These are phyloP conservation scores for Allolobophora icterica DNA, from an alignment of 2,888 invertebrate genomes.

Conservation along the genomic window DNA sequence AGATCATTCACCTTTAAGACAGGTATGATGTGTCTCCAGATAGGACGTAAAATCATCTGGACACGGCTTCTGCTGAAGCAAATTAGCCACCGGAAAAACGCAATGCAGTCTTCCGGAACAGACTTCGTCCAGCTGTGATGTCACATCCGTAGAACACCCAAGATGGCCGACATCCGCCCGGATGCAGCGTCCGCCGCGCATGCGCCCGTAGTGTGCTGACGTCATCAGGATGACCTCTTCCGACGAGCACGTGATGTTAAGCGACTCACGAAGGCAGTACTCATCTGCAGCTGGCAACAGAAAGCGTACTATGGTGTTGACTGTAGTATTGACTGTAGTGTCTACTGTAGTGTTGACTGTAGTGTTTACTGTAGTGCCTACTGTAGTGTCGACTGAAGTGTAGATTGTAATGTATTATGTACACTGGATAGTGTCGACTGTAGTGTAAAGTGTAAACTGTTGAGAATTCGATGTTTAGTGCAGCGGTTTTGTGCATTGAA, in stretches of 20 bases:
- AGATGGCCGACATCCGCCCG: constrained; percentile 34
- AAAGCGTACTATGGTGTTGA: background rate
- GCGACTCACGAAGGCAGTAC: constrained; percentile 39
- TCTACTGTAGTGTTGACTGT: background rate
- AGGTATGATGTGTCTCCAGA: constrained; percentile 36
- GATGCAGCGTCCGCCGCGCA: constrained; percentile 38
- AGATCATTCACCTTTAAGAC: constrained; percentile 33
- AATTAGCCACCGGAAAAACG: constrained; percentile 32
- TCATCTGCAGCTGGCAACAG: background rate
- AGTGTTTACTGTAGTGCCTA: too few relatives aligned
- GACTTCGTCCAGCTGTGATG: constrained; percentile 35
- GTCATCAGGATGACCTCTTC: constrained; percentile 41
- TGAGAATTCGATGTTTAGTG: background rate
- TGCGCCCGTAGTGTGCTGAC: constrained; percentile 42
- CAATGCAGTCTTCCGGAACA: constrained; percentile 39
- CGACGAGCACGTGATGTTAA: constrained; percentile 39
- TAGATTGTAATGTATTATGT: too few relatives aligned
- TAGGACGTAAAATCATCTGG: constrained; percentile 36
- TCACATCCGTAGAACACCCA: constrained; percentile 39
- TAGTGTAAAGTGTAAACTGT: too few relatives aligned
- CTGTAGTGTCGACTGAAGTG: too few relatives aligned
- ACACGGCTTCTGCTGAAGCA: constrained; percentile 39
- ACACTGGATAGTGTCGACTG: too few relatives aligned
- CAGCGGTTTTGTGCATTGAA: background rate
- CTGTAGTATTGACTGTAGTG: background rate